phyloP scores from a whole-genome alignment of 2,888 invertebrate genomes.

The Diplazon laetatorius region DNA sequence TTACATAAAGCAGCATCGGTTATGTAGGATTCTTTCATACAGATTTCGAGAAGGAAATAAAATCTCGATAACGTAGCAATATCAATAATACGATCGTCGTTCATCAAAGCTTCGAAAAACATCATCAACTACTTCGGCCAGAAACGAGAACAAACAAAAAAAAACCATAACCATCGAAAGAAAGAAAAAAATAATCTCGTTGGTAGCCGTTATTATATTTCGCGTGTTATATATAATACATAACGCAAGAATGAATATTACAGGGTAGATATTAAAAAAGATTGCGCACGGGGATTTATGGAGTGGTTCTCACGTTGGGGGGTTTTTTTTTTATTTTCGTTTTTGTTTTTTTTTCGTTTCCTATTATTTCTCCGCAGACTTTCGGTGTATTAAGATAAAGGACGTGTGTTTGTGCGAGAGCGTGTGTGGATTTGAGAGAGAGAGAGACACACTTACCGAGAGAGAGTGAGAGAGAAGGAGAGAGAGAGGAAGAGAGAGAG shows the following conservation, averaged over 20 bases:
- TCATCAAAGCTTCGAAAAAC: no score
- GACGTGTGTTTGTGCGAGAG: neutral
- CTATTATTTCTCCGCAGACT: slow-evolving; percentile 15
- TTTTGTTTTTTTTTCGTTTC: no score
- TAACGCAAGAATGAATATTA: slow-evolving; percentile 29
- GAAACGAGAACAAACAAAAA: no score
- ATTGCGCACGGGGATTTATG: slow-evolving; percentile 19
- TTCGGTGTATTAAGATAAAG: slow-evolving; percentile 41
- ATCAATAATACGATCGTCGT: no score
- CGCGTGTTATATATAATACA: slow-evolving; percentile 3
- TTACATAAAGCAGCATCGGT: no score
- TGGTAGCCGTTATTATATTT: neutral
- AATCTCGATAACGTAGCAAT: no score
- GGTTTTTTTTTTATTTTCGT: no score
- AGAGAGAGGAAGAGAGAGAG: slow-evolving; percentile 1
- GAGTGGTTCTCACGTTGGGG: neutral
- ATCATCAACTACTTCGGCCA: no score
- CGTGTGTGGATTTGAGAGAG: neutral
- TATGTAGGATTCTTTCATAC: no score
- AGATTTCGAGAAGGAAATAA: no score
- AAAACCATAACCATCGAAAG: no score
- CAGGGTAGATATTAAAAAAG: slow-evolving; percentile 49
- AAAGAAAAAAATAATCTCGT: neutral
- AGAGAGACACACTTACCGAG: neutral
- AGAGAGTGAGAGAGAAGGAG: slow-evolving; percentile 8